Base-by-base conservation (phyloP, 2,888 invertebrate genomes). In the Oligia latruncula region DNA sequence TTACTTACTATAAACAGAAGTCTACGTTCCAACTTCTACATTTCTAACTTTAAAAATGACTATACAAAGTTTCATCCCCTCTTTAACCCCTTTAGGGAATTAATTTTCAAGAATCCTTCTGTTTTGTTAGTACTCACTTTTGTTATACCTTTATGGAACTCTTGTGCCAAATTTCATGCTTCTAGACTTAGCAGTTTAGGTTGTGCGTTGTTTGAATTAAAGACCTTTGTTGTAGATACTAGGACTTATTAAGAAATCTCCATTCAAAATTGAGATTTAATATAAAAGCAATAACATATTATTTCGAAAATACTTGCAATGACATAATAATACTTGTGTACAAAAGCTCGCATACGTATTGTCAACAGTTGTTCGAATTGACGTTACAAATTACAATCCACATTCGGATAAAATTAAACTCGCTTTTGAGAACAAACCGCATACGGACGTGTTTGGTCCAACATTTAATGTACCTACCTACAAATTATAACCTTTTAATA, bases 401-500 rank as follows among this genome's bases (percentile, higher is more conserved):
- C 29, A 43, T n/a, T 67, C n/a, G 46, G 6, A 77, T 58, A n/a
- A 66, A 80, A 68, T 58, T 58, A 58, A 77, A 78, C n/a, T 55
- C 55, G 23, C 23, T n/a, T 52, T 52, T 17, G 29, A 43, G 49
- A 62, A 49, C 49, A 0, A 29, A 62, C 78, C 43, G 29, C n/a
- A 49, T 46, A 49, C 46, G 11, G 40, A 71, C 13, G 29, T 75
- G 46, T 60, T 60, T 35, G 58, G 5, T 60, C 5, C 20, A 60
- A 77, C 35, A 49, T 77, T 49, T 35, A n/a, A 77, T 46, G n/a
- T 75, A 23, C 20, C 5, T 43, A 46, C 74, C n/a, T 15, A 40
- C n/a, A 1, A 43, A 29, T 23, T 11, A 77, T 23, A 43, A 43
- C 23, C 5, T 43, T 29, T 29, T 2, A 29, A 35, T 43, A 40